Evolutionary conservation across 2,888 invertebrate species (phyloP), one percentile per base, ranked within the genome.

Genomic region (Lasioglossum villosulum): DNA sequence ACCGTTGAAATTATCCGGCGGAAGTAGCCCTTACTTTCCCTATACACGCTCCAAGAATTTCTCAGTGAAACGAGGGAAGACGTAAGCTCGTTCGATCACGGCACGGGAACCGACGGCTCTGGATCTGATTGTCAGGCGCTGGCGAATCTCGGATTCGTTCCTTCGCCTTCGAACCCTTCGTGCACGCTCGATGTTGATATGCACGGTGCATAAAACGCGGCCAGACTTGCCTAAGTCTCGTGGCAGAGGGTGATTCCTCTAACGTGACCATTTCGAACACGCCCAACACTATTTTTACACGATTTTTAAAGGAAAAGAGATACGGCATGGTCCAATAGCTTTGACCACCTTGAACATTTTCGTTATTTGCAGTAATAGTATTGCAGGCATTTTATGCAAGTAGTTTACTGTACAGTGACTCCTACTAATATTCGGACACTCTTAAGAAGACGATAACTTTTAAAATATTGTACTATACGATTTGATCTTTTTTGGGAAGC

Each of bases 1-100:
- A 63, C 86, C 77, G 83, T 83, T 87, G 75, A 70, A 90, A 90
- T 90, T 90, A 83, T 84, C 86, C 88, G 30, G 56, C 86, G 90
- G 88, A 90, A 90, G 84, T 56, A 70, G 84, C 73, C 83, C 79
- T 87, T 87, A 30, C 75, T 88, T 85, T 84, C 85, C 88, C 86
- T 78, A 42, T 63, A 78, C 80, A 83, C 85, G 82, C 78, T 81
- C 75, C 83, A 82, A 45, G 85, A 90, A 86, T 80, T 82, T 78
- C 82, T 82, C 72, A 75, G 56, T 37, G 23, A 30, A 66, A 14
- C 63, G 79, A 77, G 70, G 72, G 66, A 66, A 83, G 56, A 37
- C 30, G 30, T 72, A 19, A n/a, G 34, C 66, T 56, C 45, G 45
- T 71, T 80, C 63, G 74, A 77, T 80, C 56, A 66, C 66, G 34